phyloP scores from a whole-genome alignment of 2,888 invertebrate genomes.

The Pristionchus maxplancki region DNA sequence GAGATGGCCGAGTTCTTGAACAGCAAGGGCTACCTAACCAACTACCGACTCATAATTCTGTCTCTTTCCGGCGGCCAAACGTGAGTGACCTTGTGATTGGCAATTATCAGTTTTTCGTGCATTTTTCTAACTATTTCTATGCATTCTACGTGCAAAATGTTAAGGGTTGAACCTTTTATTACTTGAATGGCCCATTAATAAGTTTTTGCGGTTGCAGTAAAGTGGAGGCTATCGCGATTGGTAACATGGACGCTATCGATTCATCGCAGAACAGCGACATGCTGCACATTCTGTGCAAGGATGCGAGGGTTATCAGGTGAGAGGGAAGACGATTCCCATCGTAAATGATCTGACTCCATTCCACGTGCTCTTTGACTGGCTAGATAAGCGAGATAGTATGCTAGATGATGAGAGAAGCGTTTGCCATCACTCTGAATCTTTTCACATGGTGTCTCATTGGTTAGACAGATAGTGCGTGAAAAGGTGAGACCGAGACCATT shows the following conservation, averaged over 20 bases:
- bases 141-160: too few species aligned
- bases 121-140: not conserved
- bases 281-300: slow-evolving; percentile 32
- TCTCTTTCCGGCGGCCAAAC: not conserved
- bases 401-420: too few species aligned
- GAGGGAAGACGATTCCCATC: not conserved
- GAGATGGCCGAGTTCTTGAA: slow-evolving; percentile 15
- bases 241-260: slow-evolving; percentile 28
- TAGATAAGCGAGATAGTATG: too few species aligned
- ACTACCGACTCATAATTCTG: slow-evolving; percentile 29
- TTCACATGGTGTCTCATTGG: not conserved
- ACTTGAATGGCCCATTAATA: too few species aligned
- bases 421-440: not conserved
- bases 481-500: not conserved
- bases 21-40: slow-evolving; percentile 13
- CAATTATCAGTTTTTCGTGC: not conserved
- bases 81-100: not conserved
- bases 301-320: slow-evolving; percentile 37
- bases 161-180: too few species aligned
- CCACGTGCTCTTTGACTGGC: too few species aligned
- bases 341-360: too few species aligned
- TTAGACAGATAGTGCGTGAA: not conserved
- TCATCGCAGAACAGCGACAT: not conserved
- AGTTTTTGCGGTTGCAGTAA: slow-evolving; percentile 9
- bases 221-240: slow-evolving; percentile 37